phyloP scores from a whole-genome alignment of 2,113 vertebrate genomes.

The Hemiscyllium ocellatum region DNA sequence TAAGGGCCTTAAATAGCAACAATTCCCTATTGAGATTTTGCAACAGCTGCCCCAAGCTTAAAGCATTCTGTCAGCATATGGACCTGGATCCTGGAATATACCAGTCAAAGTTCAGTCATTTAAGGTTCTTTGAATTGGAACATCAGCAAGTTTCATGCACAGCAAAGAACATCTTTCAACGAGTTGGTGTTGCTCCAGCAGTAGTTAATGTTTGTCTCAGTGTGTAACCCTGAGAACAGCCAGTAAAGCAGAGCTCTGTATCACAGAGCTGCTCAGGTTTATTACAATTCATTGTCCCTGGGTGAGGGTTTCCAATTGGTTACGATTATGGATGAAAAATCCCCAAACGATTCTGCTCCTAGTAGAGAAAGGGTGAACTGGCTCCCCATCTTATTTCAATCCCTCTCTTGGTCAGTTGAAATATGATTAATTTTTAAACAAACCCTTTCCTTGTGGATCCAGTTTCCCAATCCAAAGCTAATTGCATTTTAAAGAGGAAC shows the following conservation, averaged over 20 bases:
- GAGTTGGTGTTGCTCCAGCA: not conserved
- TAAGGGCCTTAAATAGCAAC: not conserved
- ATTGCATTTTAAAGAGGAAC: too few species aligned
- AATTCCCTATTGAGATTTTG: not conserved
- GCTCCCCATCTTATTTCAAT: too few species aligned
- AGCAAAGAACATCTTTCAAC: not conserved
- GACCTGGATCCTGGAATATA: not conserved
- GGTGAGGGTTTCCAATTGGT: too few species aligned
- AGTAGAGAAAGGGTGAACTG: too few species aligned
- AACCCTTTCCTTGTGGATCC: too few species aligned
- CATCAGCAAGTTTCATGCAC: not conserved
- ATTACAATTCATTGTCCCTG: too few species aligned
- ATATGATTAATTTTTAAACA: too few species aligned
- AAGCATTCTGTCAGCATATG: not conserved
- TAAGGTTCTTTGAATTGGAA: not conserved
- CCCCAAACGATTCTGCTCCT: too few species aligned
- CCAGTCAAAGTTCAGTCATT: not conserved
- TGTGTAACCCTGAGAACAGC: not conserved
- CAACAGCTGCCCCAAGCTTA: not conserved
- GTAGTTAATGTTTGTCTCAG: not conserved
- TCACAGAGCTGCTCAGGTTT: not conserved
- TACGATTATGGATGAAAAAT: too few species aligned
- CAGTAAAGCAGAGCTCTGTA: not conserved
- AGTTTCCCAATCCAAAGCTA: too few species aligned
- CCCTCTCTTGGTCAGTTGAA: too few species aligned